Evolutionary conservation across 2,888 invertebrate genomes (phyloP).

Genomic region (Drosophila limbata): DNA sequence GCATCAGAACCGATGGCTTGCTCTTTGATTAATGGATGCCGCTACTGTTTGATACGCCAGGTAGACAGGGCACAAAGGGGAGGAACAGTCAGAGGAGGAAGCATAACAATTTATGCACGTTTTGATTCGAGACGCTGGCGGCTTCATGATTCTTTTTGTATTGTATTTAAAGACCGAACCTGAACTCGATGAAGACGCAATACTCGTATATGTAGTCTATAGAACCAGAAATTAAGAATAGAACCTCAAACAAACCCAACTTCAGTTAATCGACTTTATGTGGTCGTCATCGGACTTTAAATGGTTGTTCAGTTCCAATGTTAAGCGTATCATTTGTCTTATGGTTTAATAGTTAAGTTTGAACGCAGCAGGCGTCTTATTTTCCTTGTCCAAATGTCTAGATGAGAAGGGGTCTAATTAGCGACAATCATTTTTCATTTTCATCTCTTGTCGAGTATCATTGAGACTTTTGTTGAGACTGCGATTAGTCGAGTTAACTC

Average conservation of each 20-base stretch:
- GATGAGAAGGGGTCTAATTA: constrained; percentile 54
- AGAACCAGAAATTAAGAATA: constrained; percentile 47
- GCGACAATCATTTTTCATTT: constrained; percentile 68
- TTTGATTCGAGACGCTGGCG: constrained; percentile 64
- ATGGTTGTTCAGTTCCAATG: constrained; percentile 49
- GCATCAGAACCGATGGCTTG: constrained; percentile 44
- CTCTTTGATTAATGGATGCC: constrained; percentile 76
- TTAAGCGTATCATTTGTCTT: constrained; percentile 71
- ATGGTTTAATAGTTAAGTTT: constrained; percentile 41
- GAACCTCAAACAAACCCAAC: constrained; percentile 16
- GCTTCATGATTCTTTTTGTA: constrained; percentile 43
- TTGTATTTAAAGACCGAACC: constrained; percentile 13
- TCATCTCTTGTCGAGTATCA: constrained; percentile 29
- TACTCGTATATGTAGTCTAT: constrained; percentile 23
- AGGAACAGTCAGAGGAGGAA: neutral
- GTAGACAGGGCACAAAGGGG: neutral
- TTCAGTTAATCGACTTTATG: constrained; percentile 67
- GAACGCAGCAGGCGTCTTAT: constrained; percentile 35
- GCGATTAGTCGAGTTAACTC: constrained; percentile 19
- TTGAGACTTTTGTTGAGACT: constrained; percentile 15
- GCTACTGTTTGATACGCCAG: constrained; percentile 68
- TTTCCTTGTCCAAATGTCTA: constrained; percentile 17
- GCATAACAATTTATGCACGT: constrained; percentile 66
- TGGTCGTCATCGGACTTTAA: constrained; percentile 55
- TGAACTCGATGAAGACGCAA: constrained; percentile 24